Percentiles rank a stretch among this genome's conserved stretches.
Evolutionary conservation across 1,140 invertebrate species (phyloP).

Genomic region (Micrasema minimum): DNA sequence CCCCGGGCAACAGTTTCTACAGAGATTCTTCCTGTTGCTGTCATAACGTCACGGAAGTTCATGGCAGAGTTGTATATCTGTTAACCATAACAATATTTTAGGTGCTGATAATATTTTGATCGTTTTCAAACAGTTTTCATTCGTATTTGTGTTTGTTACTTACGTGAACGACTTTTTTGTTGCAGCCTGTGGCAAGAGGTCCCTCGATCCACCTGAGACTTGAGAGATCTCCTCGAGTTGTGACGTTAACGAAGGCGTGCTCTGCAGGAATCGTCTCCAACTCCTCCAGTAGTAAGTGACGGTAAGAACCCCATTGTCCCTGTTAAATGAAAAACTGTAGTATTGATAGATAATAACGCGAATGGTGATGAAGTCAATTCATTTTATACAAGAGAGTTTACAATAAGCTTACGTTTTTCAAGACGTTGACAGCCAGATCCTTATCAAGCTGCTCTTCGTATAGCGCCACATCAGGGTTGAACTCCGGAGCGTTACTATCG

Average conservation of each 20-base stretch:
- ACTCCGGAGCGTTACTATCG: constrained; percentile 73
- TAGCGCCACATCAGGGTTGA: constrained; percentile 72
- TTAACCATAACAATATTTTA: constrained; percentile 16
- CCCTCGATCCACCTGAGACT: constrained; percentile 86
- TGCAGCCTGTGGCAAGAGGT: constrained; percentile 60
- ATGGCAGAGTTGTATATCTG: constrained; percentile 74
- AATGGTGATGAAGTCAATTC: neutral
- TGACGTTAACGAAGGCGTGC: constrained; percentile 83
- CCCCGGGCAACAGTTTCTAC: constrained; percentile 70
- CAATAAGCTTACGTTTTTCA: constrained; percentile 66
- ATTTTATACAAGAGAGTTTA: neutral
- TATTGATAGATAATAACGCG: neutral
- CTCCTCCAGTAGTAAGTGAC: constrained; percentile 71
- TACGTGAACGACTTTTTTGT: constrained; percentile 61
- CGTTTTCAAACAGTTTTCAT: too few species aligned
- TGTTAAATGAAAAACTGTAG: constrained; percentile 52
- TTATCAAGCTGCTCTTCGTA: constrained; percentile 75
- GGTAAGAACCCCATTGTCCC: constrained; percentile 84
- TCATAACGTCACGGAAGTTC: constrained; percentile 85
- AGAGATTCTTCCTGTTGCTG: constrained; percentile 77
- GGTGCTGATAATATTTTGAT: too few species aligned
- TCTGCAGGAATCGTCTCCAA: constrained; percentile 61
- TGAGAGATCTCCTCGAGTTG: constrained; percentile 85
- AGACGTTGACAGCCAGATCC: constrained; percentile 87
- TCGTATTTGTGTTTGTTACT: too few species aligned